Percentiles rank a stretch among this genome's conserved stretches.
These are phyloP conservation scores for Catajapyx aquilonaris DNA, from an alignment of 1,140 invertebrate genomes.

Conservation along the genomic window DNA sequence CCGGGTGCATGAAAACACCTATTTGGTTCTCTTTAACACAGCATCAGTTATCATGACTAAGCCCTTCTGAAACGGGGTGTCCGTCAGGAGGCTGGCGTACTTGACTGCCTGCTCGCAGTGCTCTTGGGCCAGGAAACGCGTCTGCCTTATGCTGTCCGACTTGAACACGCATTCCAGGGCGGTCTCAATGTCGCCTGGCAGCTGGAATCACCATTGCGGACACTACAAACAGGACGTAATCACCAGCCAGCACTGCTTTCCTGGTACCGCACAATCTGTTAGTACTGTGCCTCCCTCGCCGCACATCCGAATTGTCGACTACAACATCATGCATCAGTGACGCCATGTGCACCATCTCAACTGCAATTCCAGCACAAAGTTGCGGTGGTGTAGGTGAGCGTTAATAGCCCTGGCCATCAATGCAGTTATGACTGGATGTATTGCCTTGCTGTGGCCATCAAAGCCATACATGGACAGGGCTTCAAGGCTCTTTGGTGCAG, in stretches of 20 bases:
- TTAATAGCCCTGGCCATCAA: slow-evolving; percentile 24
- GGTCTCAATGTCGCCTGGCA: slow-evolving; percentile 82
- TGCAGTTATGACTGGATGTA: slow-evolving; percentile 27
- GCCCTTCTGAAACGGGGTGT: slow-evolving; percentile 69
- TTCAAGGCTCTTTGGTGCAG: neutral
- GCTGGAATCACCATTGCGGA: too few relatives aligned
- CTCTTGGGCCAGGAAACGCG: slow-evolving; percentile 72
- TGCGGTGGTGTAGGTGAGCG: slow-evolving; percentile 14
- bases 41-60: slow-evolving; percentile 61
- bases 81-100: slow-evolving; percentile 48
- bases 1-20: too few relatives aligned
- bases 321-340: slow-evolving; percentile 98
- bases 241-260: too few relatives aligned
- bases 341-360: slow-evolving; percentile 99
- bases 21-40: slow-evolving; percentile 70
- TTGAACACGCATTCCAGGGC: slow-evolving; percentile 80
- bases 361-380: too few relatives aligned
- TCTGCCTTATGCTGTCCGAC: slow-evolving; percentile 79
- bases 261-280: slow-evolving; percentile 88
- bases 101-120: slow-evolving; percentile 72
- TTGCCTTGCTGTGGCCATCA: slow-evolving; percentile 30
- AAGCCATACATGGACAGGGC: slow-evolving; percentile 27
- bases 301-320: slow-evolving; percentile 83
- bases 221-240: too few relatives aligned
- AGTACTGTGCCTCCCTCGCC: slow-evolving; percentile 86